phyloP scores from a whole-genome alignment of 2,888 invertebrate genomes.

The Cremastinae sp. region DNA sequence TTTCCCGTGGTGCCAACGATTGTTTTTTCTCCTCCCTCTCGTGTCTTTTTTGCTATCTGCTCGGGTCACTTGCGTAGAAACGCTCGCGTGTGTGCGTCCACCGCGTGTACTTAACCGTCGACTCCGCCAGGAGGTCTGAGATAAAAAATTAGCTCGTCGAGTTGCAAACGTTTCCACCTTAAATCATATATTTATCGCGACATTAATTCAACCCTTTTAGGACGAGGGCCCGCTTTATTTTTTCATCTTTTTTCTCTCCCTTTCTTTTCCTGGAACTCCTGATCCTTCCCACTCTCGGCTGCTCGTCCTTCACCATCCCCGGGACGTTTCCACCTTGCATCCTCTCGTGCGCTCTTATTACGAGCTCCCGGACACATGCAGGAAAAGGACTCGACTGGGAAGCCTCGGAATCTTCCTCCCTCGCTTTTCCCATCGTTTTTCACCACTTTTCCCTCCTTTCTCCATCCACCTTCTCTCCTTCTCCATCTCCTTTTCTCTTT shows the following conservation, averaged over 20 bases:
- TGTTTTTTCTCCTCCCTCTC: constrained; percentile 5
- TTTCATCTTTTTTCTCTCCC: constrained; percentile 63
- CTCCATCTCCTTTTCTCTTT: constrained; percentile 46
- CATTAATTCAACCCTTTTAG: constrained; percentile 81
- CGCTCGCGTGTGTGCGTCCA: constrained; percentile 47
- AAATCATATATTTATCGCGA: constrained; percentile 81
- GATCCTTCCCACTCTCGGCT: constrained; percentile 60
- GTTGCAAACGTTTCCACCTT: constrained; percentile 80
- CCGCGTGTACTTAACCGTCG: constrained; percentile 50
- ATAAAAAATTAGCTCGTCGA: constrained; percentile 80
- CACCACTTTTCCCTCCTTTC: constrained; percentile 34
- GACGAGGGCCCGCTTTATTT: constrained; percentile 57
- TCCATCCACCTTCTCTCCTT: constrained; percentile 33
- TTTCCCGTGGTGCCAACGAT: constrained; percentile 21
- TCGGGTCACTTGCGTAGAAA: constrained; percentile 7
- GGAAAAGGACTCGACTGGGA: constrained; percentile 17
- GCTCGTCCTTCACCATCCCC: constrained; percentile 28
- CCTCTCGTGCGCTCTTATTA: constrained; percentile 9
- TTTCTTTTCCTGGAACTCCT: constrained; percentile 46
- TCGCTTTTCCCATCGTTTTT: constrained; percentile 15
- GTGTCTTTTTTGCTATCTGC: constrained; percentile 1
- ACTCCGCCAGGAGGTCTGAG: constrained; percentile 72
- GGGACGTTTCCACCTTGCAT: constrained; percentile 17
- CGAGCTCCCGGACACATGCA: neutral
- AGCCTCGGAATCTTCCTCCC: constrained; percentile 31